Conservation (phyloP, 2,113 vertebrate genomes). For the Chunga burmeisteri region DNA sequence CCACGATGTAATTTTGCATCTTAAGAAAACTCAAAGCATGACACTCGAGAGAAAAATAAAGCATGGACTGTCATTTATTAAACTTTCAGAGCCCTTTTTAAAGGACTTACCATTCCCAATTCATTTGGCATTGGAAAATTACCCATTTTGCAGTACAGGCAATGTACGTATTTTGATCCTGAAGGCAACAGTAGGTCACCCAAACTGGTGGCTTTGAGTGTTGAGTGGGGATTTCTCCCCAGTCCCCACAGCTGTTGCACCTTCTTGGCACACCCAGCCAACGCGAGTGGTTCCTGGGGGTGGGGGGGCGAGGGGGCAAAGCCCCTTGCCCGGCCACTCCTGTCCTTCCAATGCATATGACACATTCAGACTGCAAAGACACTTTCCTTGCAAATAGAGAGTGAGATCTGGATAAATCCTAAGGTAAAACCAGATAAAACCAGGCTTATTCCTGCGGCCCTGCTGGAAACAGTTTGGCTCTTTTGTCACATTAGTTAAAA, state of each 20-base stretch:
- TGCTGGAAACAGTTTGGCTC: neutral
- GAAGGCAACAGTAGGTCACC: neutral
- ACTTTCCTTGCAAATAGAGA: fast-evolving
- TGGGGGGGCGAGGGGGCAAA: neutral
- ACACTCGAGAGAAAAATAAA: neutral
- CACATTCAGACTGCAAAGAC: neutral
- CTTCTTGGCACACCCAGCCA: fast-evolving
- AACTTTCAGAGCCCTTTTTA: neutral
- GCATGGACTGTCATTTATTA: neutral
- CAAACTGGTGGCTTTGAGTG: neutral
- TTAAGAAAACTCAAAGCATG: neutral
- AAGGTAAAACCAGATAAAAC: neutral
- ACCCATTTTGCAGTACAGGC: neutral
- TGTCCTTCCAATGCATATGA: neutral
- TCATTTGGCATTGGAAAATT: neutral
- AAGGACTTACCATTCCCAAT: neutral
- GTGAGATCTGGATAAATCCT: neutral
- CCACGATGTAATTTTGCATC: neutral
- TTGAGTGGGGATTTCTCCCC: neutral
- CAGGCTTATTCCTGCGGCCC: fast-evolving
- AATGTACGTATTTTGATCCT: neutral
- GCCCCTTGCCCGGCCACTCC: neutral
- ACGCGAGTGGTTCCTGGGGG: fast-evolving
- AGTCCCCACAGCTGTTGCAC: neutral
- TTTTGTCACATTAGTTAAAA: neutral